Evolutionary conservation across 2,888 invertebrate genomes (phyloP), one percentile per base, ranked within the genome.

Genomic region (Marronus borbonicus): DNA sequence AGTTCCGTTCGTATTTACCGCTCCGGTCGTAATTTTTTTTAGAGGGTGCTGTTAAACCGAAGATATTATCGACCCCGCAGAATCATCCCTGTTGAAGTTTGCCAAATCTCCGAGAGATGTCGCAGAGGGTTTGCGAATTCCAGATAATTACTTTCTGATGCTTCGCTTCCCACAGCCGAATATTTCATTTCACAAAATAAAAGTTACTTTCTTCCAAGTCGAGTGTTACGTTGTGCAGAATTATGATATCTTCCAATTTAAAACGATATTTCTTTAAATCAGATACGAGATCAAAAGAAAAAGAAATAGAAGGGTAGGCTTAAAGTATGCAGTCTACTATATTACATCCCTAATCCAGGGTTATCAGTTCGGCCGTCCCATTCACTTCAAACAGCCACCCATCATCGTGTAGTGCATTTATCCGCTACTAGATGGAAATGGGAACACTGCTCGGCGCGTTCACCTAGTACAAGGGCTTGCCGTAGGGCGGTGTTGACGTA

Each of bases 401-500:
- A 77, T 77, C 76, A 77, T 50, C 44, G 44, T 65, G 64, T 66
- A 78, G 76, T 76, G 75, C 78, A 50, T 68, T 39, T 24, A 76
- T 76, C 50, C 14, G 14, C 76, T 17, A 70, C 64, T 76, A 79
- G 79, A 79, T 77, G 79, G 77, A 65, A 68, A 60, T 28, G 49
- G 36, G 77, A 52, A 36, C 36, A 24, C 52, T 64, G 55, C 36
- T 72, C 64, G 70, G 52, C 66, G 44, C 39, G 64, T 24, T 44
- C 36, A 39, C 52, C 60, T 82, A 80, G 81, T 83, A 78, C 81
- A 76, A 80, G 79, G 79, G 82, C 79, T 78, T 76, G 69, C 83
- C 83, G 79, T 78, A 80, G 81, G 81, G 81, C 44, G 82, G 83
- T 82, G 82, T 76, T 66, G 80, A 79, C 78, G 77, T 79, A 77